Conservation (phyloP, 2,888 invertebrate species). For the Thymelicus acteon region DNA sequence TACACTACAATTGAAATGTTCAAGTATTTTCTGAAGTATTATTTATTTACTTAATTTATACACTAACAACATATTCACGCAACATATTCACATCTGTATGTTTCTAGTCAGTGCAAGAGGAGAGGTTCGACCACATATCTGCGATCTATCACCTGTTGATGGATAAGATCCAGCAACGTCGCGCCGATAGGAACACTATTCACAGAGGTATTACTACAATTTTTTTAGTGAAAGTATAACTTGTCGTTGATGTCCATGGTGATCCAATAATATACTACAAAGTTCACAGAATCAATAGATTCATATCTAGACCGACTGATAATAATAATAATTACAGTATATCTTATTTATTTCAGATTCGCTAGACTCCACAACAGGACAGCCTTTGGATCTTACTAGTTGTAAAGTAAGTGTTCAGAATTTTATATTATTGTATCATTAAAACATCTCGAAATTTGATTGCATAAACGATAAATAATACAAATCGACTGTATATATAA, state of each 20-base stretch:
- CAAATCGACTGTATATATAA: too few relatives aligned
- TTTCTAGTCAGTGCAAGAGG: constrained; percentile 90
- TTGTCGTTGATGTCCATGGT: too few relatives aligned
- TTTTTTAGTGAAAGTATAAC: too few relatives aligned
- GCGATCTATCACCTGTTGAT: constrained; percentile 96
- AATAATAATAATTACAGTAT: too few relatives aligned
- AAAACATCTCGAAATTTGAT: too few relatives aligned
- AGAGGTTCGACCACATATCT: constrained; percentile 95
- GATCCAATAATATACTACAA: too few relatives aligned
- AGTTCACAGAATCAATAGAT: too few relatives aligned
- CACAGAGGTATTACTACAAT: constrained; percentile 5
- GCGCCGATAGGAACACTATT: constrained; percentile 41
- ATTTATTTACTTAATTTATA: too few relatives aligned
- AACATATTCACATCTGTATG: not conserved
- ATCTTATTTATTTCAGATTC: constrained; percentile 59
- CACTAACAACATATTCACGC: too few relatives aligned
- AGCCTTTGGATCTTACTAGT: constrained; percentile 83
- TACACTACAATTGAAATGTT: too few relatives aligned
- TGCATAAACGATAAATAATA: not conserved
- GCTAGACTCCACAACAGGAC: constrained; percentile 80
- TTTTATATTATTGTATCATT: not conserved
- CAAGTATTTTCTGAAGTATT: too few relatives aligned
- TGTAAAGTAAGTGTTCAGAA: constrained; percentile 79
- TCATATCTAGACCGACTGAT: too few relatives aligned
- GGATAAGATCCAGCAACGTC: constrained; percentile 89